Evolutionary conservation across 2,113 vertebrate species (phyloP).

Genomic region (Malurus cyaneus): DNA sequence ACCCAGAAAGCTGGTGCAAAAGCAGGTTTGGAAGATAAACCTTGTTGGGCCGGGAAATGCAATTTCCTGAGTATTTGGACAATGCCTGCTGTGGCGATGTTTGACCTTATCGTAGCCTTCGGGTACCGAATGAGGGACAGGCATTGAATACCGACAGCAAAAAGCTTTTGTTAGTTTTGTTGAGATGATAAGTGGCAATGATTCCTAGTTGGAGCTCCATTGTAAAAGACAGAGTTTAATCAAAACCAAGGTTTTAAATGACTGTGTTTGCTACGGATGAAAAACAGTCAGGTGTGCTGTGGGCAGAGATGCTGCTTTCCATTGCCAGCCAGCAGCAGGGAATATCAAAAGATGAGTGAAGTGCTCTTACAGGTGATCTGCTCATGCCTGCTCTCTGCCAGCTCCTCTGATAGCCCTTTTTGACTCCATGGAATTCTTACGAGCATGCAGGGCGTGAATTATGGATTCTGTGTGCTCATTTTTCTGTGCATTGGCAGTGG

Average conservation of each 20-base stretch:
- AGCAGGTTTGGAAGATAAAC: neutral
- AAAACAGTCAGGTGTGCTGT: neutral
- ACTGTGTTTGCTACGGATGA: neutral
- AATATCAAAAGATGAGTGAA: neutral
- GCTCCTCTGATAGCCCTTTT: neutral
- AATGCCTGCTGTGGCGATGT: neutral
- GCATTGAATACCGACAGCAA: neutral
- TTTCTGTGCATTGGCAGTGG: neutral
- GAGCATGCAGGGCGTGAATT: neutral
- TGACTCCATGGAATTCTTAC: neutral
- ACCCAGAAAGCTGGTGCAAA: neutral
- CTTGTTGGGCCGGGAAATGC: neutral
- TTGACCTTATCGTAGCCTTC: neutral
- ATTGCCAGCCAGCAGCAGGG: neutral
- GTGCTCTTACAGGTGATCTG: neutral
- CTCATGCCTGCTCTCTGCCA: neutral
- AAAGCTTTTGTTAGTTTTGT: neutral
- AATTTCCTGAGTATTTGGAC: neutral
- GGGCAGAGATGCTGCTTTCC: neutral
- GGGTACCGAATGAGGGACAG: rapidly evolving
- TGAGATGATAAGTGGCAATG: neutral
- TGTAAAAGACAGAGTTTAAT: slow-evolving; percentile 37
- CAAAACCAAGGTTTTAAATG: slow-evolving; percentile 31
- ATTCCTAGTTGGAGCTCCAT: neutral
- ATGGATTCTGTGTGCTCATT: neutral